These are phyloP conservation scores for Daubentonia madagascariensis DNA, from an alignment of 2,113 vertebrate genomes.

Conservation along the genomic window DNA sequence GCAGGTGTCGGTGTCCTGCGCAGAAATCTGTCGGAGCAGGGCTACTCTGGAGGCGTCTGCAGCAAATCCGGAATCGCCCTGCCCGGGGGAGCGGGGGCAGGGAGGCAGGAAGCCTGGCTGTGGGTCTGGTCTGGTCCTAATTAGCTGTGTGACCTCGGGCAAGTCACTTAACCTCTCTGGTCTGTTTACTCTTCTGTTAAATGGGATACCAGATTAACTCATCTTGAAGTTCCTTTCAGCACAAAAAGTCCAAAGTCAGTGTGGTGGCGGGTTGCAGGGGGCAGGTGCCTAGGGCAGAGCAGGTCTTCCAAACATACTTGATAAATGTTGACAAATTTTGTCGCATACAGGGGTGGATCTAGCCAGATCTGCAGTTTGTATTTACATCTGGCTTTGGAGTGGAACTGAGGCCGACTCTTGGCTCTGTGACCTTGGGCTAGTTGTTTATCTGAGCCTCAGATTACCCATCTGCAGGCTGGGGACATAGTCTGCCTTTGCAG, in stretches of 20 bases:
- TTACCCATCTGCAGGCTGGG: background rate
- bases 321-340: background rate
- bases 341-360: background rate
- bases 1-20: background rate
- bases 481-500: too few relatives aligned
- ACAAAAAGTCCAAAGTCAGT: background rate
- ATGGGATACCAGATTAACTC: background rate
- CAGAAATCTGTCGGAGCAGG: background rate
- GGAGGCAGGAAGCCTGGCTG: background rate
- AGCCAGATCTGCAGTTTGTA: too few relatives aligned
- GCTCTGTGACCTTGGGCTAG: background rate
- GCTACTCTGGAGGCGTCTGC: background rate
- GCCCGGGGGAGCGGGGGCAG: accelerated
- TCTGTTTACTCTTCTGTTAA: background rate
- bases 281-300: background rate
- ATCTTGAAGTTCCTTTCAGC: background rate
- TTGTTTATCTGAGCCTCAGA: background rate
- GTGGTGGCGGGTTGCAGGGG: too few relatives aligned
- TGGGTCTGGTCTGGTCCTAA: background rate
- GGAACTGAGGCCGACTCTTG: background rate
- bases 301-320: background rate
- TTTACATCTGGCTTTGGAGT: background rate
- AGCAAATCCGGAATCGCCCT: background rate
- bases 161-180: constrained; percentile 56
- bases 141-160: constrained; percentile 50